Conservation (phyloP, 2,888 invertebrate species). For the Pandemis heparana region DNA sequence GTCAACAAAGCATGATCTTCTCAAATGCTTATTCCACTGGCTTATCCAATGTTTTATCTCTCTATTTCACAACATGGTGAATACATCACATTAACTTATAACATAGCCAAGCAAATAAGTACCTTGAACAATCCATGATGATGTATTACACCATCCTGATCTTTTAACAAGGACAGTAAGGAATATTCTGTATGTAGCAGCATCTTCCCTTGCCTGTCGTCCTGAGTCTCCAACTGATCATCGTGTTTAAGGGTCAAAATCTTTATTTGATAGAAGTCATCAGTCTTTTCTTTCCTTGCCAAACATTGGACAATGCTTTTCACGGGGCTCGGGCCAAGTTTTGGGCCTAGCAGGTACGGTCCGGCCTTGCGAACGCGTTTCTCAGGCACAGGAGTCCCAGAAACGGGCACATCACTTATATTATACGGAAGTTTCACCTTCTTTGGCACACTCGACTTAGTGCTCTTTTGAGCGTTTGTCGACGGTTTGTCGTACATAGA, state of each 20-base stretch:
- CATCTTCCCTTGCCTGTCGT: constrained; percentile 92
- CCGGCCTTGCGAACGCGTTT: constrained; percentile 87
- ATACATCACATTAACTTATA: neutral
- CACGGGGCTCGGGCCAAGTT: constrained; percentile 90
- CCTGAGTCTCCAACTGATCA: constrained; percentile 87
- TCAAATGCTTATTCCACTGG: no score
- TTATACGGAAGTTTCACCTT: constrained; percentile 66
- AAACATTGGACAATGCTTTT: constrained; percentile 91
- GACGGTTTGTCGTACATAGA: constrained; percentile 68
- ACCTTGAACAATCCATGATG: constrained; percentile 92
- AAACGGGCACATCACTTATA: constrained; percentile 74
- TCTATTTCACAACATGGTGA: neutral
- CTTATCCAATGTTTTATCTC: neutral
- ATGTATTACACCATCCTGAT: constrained; percentile 90
- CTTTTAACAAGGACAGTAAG: constrained; percentile 88
- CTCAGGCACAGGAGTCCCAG: constrained; percentile 83
- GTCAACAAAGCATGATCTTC: no score
- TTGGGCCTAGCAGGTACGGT: constrained; percentile 89
- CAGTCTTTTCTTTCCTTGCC: constrained; percentile 89
- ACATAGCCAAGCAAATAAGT: constrained; percentile 32
- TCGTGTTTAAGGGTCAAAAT: constrained; percentile 84
- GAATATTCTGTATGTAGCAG: constrained; percentile 91
- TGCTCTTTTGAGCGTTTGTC: constrained; percentile 67
- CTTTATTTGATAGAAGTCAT: constrained; percentile 90
- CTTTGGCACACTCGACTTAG: constrained; percentile 59